Base-by-base conservation (phyloP, 2,797 vertebrate genomes). In the Lates japonicus region DNA sequence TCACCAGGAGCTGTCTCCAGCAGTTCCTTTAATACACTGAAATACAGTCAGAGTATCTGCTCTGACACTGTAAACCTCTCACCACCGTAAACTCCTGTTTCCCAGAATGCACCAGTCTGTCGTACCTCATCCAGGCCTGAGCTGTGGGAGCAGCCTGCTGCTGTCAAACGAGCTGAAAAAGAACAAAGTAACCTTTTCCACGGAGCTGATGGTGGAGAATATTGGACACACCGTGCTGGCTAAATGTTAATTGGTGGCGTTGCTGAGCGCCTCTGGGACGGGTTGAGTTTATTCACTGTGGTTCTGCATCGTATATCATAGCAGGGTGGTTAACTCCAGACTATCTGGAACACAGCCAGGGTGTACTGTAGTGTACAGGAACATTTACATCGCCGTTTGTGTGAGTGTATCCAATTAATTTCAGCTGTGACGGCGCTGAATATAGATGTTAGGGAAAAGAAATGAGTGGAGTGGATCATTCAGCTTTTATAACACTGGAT, bases 371-470 rank as follows among this genome's bases (percentile, higher is more conserved):
- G 25, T 19, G 60, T 66, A n/a, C 35, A 17, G 42, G 3, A 19
- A 37, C 2, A 52, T 68, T 73, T 33, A 73, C 72, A 65, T 10
- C 11, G 6, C 31, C 17, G 13, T 71, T 61, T 74, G 19, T 54
- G 19, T 14, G 41, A n/a, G 66, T 61, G 63, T 3, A 58, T 72
- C 67, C 67, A 83, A 69, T 78, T 69, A 67, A 64, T 41, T 69
- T 44, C 52, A 16, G 19, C 49, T 57, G 42, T 29, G 31, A 62
- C 16, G 10, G 51, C 19, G 4, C 55, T 76, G 61, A 66, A 81
- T 78, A 25, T 66, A 81, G 63, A 69, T 29, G 70, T 71, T 1
- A 0, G 35, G 9, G 29, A 41, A 19, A 51, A 48, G 7, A 42
- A 14, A 13, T 5, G 14, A 7, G 29, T 4, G 3, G 2, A 16